These are phyloP conservation scores for Eurystomus glaucurus DNA, from an alignment of 2,797 vertebrate genomes.

Conservation along the genomic window DNA sequence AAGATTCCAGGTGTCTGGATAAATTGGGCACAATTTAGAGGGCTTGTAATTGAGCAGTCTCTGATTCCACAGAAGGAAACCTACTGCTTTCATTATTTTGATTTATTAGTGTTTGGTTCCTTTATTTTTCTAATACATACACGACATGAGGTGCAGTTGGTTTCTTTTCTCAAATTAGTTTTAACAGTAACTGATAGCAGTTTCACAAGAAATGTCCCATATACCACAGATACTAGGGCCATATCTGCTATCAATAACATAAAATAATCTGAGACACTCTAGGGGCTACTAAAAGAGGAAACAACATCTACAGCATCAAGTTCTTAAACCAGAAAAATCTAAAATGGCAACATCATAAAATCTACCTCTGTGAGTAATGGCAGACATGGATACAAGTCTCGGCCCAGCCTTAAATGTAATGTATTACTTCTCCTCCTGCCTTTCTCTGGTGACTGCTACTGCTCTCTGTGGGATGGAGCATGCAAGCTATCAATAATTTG, in stretches of 20 bases:
- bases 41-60: neutral
- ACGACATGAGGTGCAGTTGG: neutral
- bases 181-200: slow-evolving; percentile 40
- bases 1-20: neutral
- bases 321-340: slow-evolving; percentile 56
- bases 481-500: neutral
- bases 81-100: slow-evolving; percentile 39
- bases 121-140: slow-evolving; percentile 42
- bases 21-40: slow-evolving; percentile 11
- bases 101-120: slow-evolving; percentile 38
- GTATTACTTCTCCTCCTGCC: neutral
- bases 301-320: neutral
- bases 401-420: neutral
- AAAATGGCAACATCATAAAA: slow-evolving; percentile 56
- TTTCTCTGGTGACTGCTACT: neutral
- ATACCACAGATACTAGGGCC: neutral
- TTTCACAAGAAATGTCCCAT: slow-evolving; percentile 42
- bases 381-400: neutral
- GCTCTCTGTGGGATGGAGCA: neutral
- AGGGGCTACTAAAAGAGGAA: slow-evolving; percentile 54
- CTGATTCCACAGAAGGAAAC: neutral
- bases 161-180: slow-evolving; percentile 58
- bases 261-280: slow-evolving; percentile 52
- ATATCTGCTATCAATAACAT: slow-evolving; percentile 32
- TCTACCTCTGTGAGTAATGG: slow-evolving; percentile 26